Base-by-base conservation (phyloP, 2,113 vertebrate genomes). In the Psammodynastes pulverulentus region DNA sequence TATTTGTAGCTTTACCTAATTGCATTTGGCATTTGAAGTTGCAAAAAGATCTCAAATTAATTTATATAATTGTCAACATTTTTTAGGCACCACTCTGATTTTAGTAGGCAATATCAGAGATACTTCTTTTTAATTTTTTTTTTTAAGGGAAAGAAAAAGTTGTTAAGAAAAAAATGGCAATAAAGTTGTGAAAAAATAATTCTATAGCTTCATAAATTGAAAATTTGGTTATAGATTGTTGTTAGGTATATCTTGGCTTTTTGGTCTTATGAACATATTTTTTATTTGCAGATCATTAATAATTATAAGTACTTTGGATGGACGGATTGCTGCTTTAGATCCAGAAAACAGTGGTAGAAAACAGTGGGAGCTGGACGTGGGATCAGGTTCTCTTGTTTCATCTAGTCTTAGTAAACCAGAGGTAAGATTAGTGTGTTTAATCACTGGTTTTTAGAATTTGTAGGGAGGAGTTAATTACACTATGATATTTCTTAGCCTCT, bases 401-500 rank as follows among this genome's bases (percentile, higher is more conserved):
- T 99, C 99, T 96, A 99, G 98, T 93, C 98, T 99, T 91, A 99
- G 99, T 97, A 99, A 99, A 96, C 99, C 98, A 85, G 99, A 99
- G 99, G 99, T 99, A 97, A 96, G 97, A 87, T 85, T 39, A 26
- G 43, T 94, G 12, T 21, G 2, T 56, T 84, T 90, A 12, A n/a
- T 87, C 43, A 54, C 19, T 26, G 45, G 56, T 90, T 93, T 62
- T 9, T 90, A 10, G 58, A 52, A n/a, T 7, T 13, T 48, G 5
- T 23, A 43, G 62, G 62, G 62, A 67, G 12, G 58, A 15, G 13
- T 53, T 87, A 53, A 24, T 88, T 48, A 48, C 9, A 45, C 23
- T 67, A 24, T 26, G 23, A 84, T 46, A 9, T 46, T 46, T 90
- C 15, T 52, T 29, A 12, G 15, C 2, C 26, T 90, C 5, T n/a